Evolutionary conservation across 2,797 vertebrate genomes (phyloP).

Genomic region (Pangasius krempfi): DNA sequence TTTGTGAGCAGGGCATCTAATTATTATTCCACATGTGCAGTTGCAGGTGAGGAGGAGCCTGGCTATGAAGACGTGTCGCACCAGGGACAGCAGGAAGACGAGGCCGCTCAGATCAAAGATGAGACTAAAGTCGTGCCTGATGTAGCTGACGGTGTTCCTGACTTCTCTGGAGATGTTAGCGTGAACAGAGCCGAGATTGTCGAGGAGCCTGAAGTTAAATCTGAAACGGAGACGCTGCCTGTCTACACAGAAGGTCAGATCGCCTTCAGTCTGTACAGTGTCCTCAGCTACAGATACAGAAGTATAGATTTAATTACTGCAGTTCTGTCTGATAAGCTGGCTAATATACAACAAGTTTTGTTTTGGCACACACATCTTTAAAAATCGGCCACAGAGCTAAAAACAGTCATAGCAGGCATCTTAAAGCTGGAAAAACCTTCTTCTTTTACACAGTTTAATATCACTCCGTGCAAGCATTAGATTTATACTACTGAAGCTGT

Average conservation of each 20-base stretch:
- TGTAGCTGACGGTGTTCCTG: neutral
- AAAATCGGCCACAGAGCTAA: neutral
- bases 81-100: neutral
- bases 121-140: neutral
- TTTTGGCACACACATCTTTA: neutral
- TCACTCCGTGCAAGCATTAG: neutral
- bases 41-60: neutral
- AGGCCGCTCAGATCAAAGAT: neutral
- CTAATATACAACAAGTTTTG: neutral
- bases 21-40: neutral
- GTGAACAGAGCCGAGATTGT: neutral
- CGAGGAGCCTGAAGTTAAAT: neutral
- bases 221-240: neutral
- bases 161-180: neutral
- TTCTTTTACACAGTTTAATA: neutral
- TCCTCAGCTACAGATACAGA: neutral
- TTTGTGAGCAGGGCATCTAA: neutral
- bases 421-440: neutral
- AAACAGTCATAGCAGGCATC: neutral
- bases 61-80: neutral
- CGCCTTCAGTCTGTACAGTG: neutral
- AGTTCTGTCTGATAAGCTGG: neutral
- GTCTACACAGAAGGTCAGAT: constrained; percentile 1
- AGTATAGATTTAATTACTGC: neutral
- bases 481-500: neutral